phyloP scores from a whole-genome alignment of 2,113 vertebrate genomes.

The Pteronura brasiliensis region DNA sequence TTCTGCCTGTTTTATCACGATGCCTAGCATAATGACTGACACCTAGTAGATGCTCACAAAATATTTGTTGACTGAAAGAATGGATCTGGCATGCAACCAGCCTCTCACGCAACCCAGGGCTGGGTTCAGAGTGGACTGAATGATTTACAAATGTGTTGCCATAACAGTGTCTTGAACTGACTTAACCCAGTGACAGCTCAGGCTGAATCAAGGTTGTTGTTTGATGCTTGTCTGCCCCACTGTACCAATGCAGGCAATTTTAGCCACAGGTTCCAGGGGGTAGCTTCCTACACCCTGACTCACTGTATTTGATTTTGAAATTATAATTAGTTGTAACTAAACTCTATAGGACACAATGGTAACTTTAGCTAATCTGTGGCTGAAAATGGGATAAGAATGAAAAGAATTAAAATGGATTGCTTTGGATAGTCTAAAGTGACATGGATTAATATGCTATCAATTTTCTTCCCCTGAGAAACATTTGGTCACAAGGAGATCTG shows the following conservation, averaged over 20 bases:
- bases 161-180: not conserved
- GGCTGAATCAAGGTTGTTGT: not conserved
- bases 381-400: constrained; percentile 40
- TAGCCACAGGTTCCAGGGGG: not conserved
- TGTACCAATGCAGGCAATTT: not conserved
- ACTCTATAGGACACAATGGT: not conserved
- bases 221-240: not conserved
- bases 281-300: not conserved
- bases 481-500: constrained; percentile 63
- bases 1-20: not conserved
- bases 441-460: constrained; percentile 49
- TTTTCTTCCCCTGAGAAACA: constrained; percentile 63
- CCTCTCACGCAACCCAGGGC: not conserved
- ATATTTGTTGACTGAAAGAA: not conserved
- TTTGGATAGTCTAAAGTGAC: constrained; percentile 23
- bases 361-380: constrained; percentile 45
- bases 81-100: not conserved
- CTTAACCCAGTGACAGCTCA: not conserved
- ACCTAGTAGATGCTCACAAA: not conserved
- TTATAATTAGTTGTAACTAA: constrained; percentile 19
- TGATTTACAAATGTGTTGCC: not conserved
- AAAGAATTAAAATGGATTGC: constrained; percentile 52
- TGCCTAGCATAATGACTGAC: not conserved
- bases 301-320: not conserved
- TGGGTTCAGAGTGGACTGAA: not conserved